Conservation (phyloP, 2,888 invertebrate genomes). For the Euclidia mi region DNA sequence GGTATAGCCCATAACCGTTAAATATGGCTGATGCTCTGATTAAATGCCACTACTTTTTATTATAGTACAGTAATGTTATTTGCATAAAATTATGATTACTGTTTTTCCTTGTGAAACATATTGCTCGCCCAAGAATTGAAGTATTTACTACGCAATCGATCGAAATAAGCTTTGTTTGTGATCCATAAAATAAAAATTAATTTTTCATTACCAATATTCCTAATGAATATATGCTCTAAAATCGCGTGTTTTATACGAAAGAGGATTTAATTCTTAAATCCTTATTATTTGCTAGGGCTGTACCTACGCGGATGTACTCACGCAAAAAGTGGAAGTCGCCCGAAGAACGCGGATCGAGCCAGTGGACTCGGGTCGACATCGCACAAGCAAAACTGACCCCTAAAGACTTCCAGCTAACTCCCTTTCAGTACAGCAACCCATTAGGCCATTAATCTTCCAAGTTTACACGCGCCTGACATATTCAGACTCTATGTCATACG, state of each 20-base stretch:
- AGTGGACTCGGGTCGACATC: constrained; percentile 61
- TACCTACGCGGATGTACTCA: constrained; percentile 78
- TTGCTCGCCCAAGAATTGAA: too few relatives aligned
- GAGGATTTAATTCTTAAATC: constrained; percentile 73
- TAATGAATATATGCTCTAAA: too few relatives aligned
- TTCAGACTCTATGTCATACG: constrained; percentile 71
- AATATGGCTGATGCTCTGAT: too few relatives aligned
- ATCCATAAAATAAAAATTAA: too few relatives aligned
- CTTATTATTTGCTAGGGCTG: constrained; percentile 79
- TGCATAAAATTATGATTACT: too few relatives aligned
- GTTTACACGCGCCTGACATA: constrained; percentile 63
- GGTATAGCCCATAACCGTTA: too few relatives aligned
- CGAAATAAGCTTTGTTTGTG: too few relatives aligned
- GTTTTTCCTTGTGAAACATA: too few relatives aligned
- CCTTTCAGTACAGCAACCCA: constrained; percentile 67
- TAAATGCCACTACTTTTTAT: too few relatives aligned
- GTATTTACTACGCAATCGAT: too few relatives aligned
- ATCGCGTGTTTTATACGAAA: constrained; percentile 4
- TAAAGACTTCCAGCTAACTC: constrained; percentile 68
- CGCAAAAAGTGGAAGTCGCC: constrained; percentile 85
- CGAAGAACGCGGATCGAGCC: constrained; percentile 86
- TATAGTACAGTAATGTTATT: too few relatives aligned
- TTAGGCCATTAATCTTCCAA: constrained; percentile 75
- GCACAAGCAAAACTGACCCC: constrained; percentile 74
- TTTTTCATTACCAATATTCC: too few relatives aligned